Evolutionary conservation across 2,888 invertebrate genomes (phyloP), one percentile per base, ranked within the genome.

Genomic region (Andrena camellia): DNA sequence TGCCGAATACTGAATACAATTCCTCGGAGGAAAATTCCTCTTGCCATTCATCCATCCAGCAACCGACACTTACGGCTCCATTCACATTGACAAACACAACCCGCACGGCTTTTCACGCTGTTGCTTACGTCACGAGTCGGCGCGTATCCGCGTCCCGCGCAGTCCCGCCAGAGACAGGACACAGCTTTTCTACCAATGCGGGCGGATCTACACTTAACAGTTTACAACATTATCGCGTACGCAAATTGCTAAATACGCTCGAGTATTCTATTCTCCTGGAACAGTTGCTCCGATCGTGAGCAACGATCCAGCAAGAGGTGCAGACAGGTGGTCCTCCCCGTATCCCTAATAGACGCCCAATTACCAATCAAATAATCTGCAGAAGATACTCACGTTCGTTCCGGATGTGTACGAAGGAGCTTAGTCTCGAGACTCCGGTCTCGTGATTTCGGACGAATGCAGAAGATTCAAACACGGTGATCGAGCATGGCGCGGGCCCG

Each of bases 401-500:
- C 7, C 10, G 10, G 26, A 35, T 33, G 23, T 42, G 35, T 17
- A 26, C 23, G 60, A 33, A 50, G 3, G 10, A 48, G 35, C 31
- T 31, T n/a, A 8, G 3, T 20, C 31, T 57, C 29, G 48, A 59
- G 23, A 68, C n/a, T 72, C 57, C 63, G 42, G 23, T 67, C 48
- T 64, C 26, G 13, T 35, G 23, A 10, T 6, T n/a, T 6, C 0
- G 13, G 35, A 26, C 10, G 17, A 64, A 57, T n/a, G 6, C 23
- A 7, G 48, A 42, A n/a, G 10, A 26, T 26, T 79, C 68, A 69
- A 48, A n/a, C 13, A 3, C 63, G 57, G 5, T 23, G 70, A 64
- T 78, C 70, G 35, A 23, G 63, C 79, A 79, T 79, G 63, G 17
- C 23, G 59, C 5, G 48, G 33, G 57, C 4, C n/a, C 17, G 42